Base-by-base conservation (phyloP, 1,140 invertebrate species). In the Mercenaria mercenaria region DNA sequence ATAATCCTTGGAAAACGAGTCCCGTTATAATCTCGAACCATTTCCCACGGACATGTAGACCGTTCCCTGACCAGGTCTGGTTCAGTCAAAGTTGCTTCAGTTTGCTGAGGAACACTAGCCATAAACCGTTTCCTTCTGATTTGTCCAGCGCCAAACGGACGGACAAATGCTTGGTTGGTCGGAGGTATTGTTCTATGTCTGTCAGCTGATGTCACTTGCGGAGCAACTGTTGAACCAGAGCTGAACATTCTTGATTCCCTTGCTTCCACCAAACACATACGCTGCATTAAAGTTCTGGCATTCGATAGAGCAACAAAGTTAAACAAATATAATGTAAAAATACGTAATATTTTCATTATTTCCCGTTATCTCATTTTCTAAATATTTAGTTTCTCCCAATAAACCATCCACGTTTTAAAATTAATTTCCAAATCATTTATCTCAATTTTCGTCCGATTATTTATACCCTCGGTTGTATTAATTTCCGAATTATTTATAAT, bases 1-100 rank as follows among this genome's bases (percentile, higher is more conserved):
- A 79, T 79, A 10, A 15, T 34, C 32, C 47, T 52, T 20, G 76
- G 76, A 37, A 52, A 32, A 1, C 76, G n/a, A 32, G 76, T 56
- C 11, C 3, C 15, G 32, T 79, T 56, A 56, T 15, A 52, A 79
- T 79, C 76, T 56, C 8, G n/a, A 20, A 52, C 76, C 47, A 79
- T 79, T 37, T 4, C 26, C 76, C 76, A 79, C 13, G 76, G 47
- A 56, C 76, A 79, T 1, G 76, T 79, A 37, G 76, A 79, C 23
- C 76, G 13, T 8, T 79, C 50, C 13, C 29, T 29, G 18, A 79
- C 47, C 1, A 37, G 32, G 13, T 52, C 47, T 1, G 76, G 47
- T 26, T 0, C 43, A 6, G 0, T 20, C 37, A 50, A 37, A 32
- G 76, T 29, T 0, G n/a, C 0, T 79, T 4, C 43, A 56, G 20